A percentile compares a stretch with the other conserved stretches of the same genome.
These are phyloP conservation scores for Drosophila buzzatii DNA, from an alignment of 2,888 invertebrate genomes.

Conservation along the genomic window DNA sequence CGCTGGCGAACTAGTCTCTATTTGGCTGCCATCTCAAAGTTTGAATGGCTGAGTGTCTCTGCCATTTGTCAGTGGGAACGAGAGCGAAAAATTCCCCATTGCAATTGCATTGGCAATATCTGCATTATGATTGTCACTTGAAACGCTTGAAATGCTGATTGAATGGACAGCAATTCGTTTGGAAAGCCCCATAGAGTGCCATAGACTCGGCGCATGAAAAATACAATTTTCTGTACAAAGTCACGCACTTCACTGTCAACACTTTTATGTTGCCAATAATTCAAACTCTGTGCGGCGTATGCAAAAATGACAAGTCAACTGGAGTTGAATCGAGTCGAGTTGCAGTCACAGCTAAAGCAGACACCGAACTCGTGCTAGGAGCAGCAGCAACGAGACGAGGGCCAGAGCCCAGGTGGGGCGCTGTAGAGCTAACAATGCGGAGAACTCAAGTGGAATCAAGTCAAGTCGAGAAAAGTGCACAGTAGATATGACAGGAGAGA, in stretches of 20 bases:
- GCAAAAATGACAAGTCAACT: conserved; percentile 63
- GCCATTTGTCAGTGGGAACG: conserved; percentile 6
- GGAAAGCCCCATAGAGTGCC: conserved; percentile 50
- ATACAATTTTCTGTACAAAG: conserved; percentile 50
- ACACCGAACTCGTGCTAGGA: conserved; percentile 12
- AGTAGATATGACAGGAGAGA: conserved; percentile 34
- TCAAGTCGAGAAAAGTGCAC: conserved; percentile 35
- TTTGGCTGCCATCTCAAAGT: conserved; percentile 4
- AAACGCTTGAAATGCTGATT: conserved; percentile 75
- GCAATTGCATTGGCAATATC: conserved; percentile 61
- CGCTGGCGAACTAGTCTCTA: conserved; percentile 1
- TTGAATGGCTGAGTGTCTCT: not conserved
- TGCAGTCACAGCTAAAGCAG: conserved; percentile 18
- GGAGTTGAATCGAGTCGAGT: conserved; percentile 23
- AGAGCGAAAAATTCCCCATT: conserved; percentile 41
- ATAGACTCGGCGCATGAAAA: conserved; percentile 48
- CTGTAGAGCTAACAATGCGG: conserved; percentile 33
- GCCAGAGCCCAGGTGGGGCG: not conserved
- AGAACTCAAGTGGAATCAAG: conserved; percentile 60
- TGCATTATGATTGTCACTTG: conserved; percentile 80
- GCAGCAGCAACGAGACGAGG: conserved; percentile 10
- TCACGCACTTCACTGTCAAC: conserved; percentile 77
- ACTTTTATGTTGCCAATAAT: conserved; percentile 76
- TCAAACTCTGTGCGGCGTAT: conserved; percentile 60
- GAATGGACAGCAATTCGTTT: conserved; percentile 76